Conservation (phyloP, 2,888 invertebrate species). For the Drosophila borealis region DNA sequence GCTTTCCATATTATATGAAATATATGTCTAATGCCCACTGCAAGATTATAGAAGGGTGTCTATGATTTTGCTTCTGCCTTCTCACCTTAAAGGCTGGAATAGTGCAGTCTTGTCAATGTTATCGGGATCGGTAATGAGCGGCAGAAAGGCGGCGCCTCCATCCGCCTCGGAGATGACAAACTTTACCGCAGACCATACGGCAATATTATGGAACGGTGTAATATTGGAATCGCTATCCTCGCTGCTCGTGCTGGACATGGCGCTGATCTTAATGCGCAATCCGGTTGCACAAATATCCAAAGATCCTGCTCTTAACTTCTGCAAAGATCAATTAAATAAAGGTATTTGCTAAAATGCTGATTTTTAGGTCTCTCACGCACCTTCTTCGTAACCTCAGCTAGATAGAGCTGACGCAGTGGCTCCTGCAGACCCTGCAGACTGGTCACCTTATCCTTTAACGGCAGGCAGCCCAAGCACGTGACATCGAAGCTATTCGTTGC, state of each 20-base stretch:
- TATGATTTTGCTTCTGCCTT: background rate
- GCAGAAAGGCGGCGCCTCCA: constrained; percentile 91
- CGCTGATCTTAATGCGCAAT: constrained; percentile 88
- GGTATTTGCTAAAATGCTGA: background rate
- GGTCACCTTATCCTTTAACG: constrained; percentile 91
- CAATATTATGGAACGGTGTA: constrained; percentile 95
- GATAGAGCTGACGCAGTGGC: constrained; percentile 91
- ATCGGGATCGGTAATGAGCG: constrained; percentile 93
- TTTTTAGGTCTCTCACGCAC: constrained; percentile 57
- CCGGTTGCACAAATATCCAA: constrained; percentile 86
- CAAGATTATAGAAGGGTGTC: too few relatives aligned
- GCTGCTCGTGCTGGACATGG: constrained; percentile 54
- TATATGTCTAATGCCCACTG: too few relatives aligned
- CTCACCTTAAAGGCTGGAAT: constrained; percentile 86
- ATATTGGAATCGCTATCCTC: constrained; percentile 84
- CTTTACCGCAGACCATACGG: constrained; percentile 96
- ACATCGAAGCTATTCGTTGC: constrained; percentile 89
- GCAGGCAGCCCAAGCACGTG: constrained; percentile 93
- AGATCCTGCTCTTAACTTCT: constrained; percentile 82
- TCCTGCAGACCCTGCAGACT: constrained; percentile 93
- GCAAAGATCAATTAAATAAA: background rate
- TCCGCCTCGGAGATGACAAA: constrained; percentile 89
- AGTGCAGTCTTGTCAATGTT: constrained; percentile 90
- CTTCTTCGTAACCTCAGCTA: constrained; percentile 81
- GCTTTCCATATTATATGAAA: too few relatives aligned